Conservation (phyloP, 1,140 invertebrate species). For the Bombus huntii region DNA sequence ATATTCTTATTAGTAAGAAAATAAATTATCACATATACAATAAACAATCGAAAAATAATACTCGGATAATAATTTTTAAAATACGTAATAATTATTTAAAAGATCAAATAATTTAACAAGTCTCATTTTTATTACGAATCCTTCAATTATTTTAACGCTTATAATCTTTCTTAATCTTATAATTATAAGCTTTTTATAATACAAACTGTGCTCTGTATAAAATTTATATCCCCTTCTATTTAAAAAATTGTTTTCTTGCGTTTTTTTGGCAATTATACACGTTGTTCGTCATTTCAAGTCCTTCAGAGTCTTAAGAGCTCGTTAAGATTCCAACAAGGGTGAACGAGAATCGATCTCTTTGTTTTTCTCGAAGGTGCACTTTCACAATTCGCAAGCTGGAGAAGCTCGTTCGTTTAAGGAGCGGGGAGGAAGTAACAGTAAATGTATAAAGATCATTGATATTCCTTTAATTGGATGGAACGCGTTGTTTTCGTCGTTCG, state of each 20-base stretch:
- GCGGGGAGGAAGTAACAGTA: conserved; percentile 10
- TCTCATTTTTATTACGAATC: not conserved
- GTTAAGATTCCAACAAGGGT: not conserved
- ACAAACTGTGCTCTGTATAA: not conserved
- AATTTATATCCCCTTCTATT: not conserved
- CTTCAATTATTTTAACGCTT: not conserved
- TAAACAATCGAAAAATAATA: too few relatives aligned
- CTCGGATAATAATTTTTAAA: too few relatives aligned
- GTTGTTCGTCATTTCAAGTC: too few relatives aligned
- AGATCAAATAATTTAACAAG: not conserved
- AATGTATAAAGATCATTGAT: conserved; percentile 21
- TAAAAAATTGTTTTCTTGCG: too few relatives aligned
- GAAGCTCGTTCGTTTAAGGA: not conserved
- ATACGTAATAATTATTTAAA: not conserved
- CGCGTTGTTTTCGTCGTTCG: conserved; percentile 1
- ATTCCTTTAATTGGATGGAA: conserved; percentile 30
- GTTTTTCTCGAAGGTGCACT: conserved; percentile 11
- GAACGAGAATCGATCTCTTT: not conserved
- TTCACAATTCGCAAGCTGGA: not conserved
- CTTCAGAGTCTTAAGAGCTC: not conserved
- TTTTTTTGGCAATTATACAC: too few relatives aligned
- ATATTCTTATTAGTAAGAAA: too few relatives aligned
- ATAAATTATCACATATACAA: too few relatives aligned
- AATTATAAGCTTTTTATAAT: too few relatives aligned
- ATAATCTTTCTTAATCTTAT: too few relatives aligned